Evolutionary conservation across 2,888 invertebrate genomes (phyloP), one percentile per base, ranked within the genome.

Genomic region (Mythimna loreyi): DNA sequence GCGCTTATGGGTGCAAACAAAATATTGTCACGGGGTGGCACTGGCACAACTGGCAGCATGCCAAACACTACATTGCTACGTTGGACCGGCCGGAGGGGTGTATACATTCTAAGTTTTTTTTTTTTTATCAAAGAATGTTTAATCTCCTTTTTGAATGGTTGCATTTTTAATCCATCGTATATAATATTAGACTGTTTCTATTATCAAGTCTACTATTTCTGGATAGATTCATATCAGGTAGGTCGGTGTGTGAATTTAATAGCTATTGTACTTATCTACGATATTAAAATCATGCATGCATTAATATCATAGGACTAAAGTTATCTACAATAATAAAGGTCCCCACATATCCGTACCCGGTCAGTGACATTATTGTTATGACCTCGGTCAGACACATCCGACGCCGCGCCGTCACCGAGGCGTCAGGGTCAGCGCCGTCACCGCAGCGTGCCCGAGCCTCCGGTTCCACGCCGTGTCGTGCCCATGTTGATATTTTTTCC

Each of bases 41-140:
- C 13, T 43, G 53, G 30, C 28, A n/a, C 43, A 0, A 45, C 6
- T 30, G 74, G 74, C 55, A 56, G 19, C 5, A 19, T 25, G 67
- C 59, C 72, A 60, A 56, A 11, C 25, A 11, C 25, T 28, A 19
- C 6, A 47, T 25, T 43, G 30, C 30, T 40, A 23, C 21, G 30
- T 47, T 19, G 1, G 40, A 40, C 7, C 7, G 30, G 2, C 25
- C 2, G 7, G 21, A 45, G 40, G 25, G 75, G 45, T 60, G 28
- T 16, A 72, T 28, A 49, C 11, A n/a, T 28, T 36, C n/a, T n/a
- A n/a, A n/a, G n/a, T n/a, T n/a, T n/a, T n/a, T n/a, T n/a, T n/a
- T n/a, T n/a, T n/a, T n/a, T n/a, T n/a, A n/a, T n/a, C 45, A 5
- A 4, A 28, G 2, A 25, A 40, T 57, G 11, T 50, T 64, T 63